Percentiles rank a stretch among this genome's conserved stretches.
These are phyloP conservation scores for Archips crataeganus DNA, from an alignment of 2,888 invertebrate species.

Conservation along the genomic window DNA sequence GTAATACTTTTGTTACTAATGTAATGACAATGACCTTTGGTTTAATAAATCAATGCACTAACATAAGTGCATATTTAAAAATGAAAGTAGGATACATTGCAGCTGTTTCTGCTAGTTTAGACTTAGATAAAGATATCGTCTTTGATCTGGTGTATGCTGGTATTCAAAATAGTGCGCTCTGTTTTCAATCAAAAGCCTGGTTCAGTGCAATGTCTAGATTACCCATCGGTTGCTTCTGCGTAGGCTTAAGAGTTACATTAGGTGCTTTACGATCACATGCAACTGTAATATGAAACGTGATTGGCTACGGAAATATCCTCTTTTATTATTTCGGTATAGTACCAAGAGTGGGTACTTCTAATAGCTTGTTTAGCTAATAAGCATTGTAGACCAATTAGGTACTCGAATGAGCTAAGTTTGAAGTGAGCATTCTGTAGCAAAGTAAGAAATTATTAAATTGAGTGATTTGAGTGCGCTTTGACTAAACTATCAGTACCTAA, in stretches of 20 bases:
- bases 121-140: background rate
- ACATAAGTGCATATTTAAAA: background rate
- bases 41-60: background rate
- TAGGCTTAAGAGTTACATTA: constrained; percentile 60
- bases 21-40: too few species aligned
- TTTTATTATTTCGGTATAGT: background rate
- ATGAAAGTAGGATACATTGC: background rate
- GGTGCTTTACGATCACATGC: constrained; percentile 32
- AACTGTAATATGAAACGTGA: constrained; percentile 7
- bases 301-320: background rate
- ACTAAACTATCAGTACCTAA: too few species aligned
- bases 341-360: too few species aligned
- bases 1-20: background rate
- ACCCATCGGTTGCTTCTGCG: constrained; percentile 53
- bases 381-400: too few species aligned
- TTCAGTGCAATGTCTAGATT: constrained; percentile 48
- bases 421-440: too few species aligned
- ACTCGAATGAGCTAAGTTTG: too few species aligned
- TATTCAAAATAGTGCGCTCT: constrained; percentile 1
- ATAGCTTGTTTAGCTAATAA: too few species aligned
- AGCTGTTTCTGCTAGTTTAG: background rate
- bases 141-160: background rate
- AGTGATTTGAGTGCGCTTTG: too few species aligned
- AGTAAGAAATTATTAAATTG: too few species aligned
- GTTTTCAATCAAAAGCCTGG: constrained; percentile 28